Conservation (phyloP, 2,888 invertebrate species). For the Parnassius glacialis region DNA sequence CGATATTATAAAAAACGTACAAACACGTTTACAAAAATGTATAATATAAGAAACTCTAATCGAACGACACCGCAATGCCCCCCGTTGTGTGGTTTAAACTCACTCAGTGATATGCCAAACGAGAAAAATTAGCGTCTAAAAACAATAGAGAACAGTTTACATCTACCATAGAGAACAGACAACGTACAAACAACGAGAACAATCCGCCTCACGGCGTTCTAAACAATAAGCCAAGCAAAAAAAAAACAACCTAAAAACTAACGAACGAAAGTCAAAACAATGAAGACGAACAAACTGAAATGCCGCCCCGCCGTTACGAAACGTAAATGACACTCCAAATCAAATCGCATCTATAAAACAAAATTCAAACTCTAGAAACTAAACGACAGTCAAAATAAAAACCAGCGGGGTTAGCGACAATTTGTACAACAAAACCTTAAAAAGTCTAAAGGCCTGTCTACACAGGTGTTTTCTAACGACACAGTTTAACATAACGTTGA, state of each 20-base stretch:
- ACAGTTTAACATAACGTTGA: not conserved
- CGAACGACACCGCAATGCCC: slow-evolving; percentile 52
- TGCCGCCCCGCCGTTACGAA: slow-evolving; percentile 52
- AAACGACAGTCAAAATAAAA: slow-evolving; percentile 53
- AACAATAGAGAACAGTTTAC: slow-evolving; percentile 40
- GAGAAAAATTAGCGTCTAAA: slow-evolving; percentile 66
- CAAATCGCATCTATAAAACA: slow-evolving; percentile 54
- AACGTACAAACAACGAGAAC: slow-evolving; percentile 54
- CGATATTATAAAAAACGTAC: slow-evolving; percentile 59
- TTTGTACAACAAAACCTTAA: slow-evolving; percentile 18
- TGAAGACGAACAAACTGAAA: slow-evolving; percentile 32
- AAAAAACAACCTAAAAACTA: slow-evolving; percentile 66
- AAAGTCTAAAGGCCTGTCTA: slow-evolving; percentile 16
- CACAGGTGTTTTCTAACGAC: not conserved
- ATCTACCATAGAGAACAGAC: slow-evolving; percentile 55
- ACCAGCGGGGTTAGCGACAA: slow-evolving; percentile 45
- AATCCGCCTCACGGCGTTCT: slow-evolving; percentile 43
- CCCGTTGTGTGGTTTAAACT: slow-evolving; percentile 50
- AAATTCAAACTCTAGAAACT: slow-evolving; percentile 47
- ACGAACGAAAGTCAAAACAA: slow-evolving; percentile 42
- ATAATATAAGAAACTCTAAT: slow-evolving; percentile 34
- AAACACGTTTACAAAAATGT: slow-evolving; percentile 43
- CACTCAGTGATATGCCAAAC: slow-evolving; percentile 70
- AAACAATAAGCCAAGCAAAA: slow-evolving; percentile 53
- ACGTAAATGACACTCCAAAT: slow-evolving; percentile 53